These are phyloP conservation scores for Beris chalybata DNA, from an alignment of 2,888 invertebrate species.

Conservation along the genomic window DNA sequence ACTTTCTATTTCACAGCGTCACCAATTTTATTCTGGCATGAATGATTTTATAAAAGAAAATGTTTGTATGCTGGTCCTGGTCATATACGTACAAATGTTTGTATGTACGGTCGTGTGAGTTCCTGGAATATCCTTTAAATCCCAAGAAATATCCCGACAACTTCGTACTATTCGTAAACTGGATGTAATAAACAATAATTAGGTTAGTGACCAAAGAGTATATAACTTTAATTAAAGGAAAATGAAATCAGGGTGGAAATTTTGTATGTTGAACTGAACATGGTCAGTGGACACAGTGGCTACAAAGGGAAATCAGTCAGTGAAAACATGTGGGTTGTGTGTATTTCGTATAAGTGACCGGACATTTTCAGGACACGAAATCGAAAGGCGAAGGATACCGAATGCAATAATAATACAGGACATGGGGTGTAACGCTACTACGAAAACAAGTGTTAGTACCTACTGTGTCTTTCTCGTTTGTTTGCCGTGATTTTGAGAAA, in stretches of 20 bases:
- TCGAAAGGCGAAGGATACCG: background rate
- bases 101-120: too few species aligned
- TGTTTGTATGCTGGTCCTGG: too few species aligned
- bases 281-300: background rate
- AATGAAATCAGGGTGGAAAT: slow-evolving; percentile 5
- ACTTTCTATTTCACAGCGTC: too few species aligned
- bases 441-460: too few species aligned
- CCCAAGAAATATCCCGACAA: too few species aligned
- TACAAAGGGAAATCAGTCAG: too few species aligned
- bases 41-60: too few species aligned
- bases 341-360: background rate
- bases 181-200: slow-evolving; percentile 3
- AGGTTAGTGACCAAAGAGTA: slow-evolving; percentile 7
- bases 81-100: too few species aligned
- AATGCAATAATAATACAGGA: background rate
- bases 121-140: too few species aligned
- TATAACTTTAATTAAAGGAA: slow-evolving; percentile 10
- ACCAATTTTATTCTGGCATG: too few species aligned
- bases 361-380: background rate
- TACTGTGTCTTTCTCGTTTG: too few species aligned
- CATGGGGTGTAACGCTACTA: background rate
- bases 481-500: too few species aligned
- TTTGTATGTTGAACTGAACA: slow-evolving; percentile 3
- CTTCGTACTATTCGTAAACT: background rate
- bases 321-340: background rate